These are phyloP conservation scores for Nyctibius grandis DNA, from an alignment of 2,797 vertebrate genomes.

Conservation along the genomic window DNA sequence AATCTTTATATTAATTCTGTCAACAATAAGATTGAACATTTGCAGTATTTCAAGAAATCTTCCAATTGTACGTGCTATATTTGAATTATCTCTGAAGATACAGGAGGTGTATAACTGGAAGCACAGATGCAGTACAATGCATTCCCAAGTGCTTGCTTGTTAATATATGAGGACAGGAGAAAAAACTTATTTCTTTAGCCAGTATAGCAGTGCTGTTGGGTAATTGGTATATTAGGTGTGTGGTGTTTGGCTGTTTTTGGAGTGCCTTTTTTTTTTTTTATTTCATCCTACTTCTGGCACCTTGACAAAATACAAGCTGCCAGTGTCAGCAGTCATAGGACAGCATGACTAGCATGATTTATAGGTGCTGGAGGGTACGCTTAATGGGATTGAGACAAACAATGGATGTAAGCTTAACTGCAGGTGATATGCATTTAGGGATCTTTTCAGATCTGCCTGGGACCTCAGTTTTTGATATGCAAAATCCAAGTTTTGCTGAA, in stretches of 20 bases:
- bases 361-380: neutral
- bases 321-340: neutral
- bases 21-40: neutral
- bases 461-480: neutral
- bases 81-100: neutral
- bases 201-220: neutral
- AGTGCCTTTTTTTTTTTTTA: neutral
- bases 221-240: neutral
- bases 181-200: neutral
- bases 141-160: neutral
- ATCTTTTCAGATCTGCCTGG: neutral
- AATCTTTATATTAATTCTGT: neutral
- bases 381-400: neutral
- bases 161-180: neutral
- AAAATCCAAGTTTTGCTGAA: neutral
- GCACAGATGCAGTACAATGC: neutral
- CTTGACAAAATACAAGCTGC: neutral
- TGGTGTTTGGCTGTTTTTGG: too few relatives aligned
- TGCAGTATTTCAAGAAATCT: neutral
- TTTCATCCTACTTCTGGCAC: neutral
- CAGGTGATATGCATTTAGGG: neutral
- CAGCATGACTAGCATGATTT: neutral
- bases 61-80: rapidly evolving
- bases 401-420: neutral
- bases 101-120: neutral